phyloP scores from a whole-genome alignment of 2,797 vertebrate species.

The Stomatorhinus walkeri region DNA sequence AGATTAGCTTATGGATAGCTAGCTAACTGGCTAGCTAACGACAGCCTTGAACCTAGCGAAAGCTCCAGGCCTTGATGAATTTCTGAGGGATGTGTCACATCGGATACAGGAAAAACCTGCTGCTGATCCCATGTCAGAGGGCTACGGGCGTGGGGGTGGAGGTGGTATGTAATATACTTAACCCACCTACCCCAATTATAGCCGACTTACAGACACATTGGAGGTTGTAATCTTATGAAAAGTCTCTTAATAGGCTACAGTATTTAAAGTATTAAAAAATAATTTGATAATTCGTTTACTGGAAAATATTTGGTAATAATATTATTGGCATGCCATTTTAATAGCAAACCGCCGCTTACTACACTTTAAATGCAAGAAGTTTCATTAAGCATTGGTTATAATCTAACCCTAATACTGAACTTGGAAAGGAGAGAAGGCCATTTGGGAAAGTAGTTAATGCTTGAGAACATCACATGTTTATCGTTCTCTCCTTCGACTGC shows the following conservation, averaged over 20 bases:
- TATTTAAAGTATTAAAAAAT: not conserved
- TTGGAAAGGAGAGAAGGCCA: not conserved
- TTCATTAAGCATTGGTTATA: not conserved
- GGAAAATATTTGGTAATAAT: not conserved
- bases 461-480: not conserved
- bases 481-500: not conserved
- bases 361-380: not conserved
- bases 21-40: not conserved
- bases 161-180: not conserved
- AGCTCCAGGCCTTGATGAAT: not conserved
- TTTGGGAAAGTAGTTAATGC: not conserved
- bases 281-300: not conserved
- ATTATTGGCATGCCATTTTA: not conserved
- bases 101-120: constrained; percentile 6
- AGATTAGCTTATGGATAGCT: not conserved
- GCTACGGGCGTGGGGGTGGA: not conserved
- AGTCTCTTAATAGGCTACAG: not conserved
- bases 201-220: not conserved
- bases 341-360: not conserved
- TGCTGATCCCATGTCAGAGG: not conserved
- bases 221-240: not conserved
- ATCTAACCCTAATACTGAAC: not conserved
- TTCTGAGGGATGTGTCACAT: not conserved
- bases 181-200: not conserved
- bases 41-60: not conserved